Percentiles rank a stretch among this genome's conserved stretches.
Conservation (phyloP, 2,888 invertebrate genomes). For the Orchesellides sinensis region DNA sequence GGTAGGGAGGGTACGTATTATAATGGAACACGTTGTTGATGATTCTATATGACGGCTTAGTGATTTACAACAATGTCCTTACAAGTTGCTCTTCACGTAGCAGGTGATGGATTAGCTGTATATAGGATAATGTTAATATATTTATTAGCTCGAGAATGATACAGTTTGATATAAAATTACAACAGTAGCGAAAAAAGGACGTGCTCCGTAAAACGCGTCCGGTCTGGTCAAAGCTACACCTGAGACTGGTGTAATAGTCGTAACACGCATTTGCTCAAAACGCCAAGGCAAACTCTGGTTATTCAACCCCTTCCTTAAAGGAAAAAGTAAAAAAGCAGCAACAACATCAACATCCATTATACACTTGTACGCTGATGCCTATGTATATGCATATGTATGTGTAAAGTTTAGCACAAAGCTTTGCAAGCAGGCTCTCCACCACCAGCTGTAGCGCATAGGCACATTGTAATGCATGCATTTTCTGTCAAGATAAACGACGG, state of each 20-base stretch:
- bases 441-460: slow-evolving; percentile 32
- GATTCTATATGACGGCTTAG: too few species aligned
- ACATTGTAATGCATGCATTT: slow-evolving; percentile 33
- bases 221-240: slow-evolving; percentile 71
- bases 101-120: too few species aligned
- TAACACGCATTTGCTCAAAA: slow-evolving; percentile 49
- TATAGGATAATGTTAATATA: too few species aligned
- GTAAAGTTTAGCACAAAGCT: slow-evolving; percentile 6
- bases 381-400: not conserved
- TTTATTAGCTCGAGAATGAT: too few species aligned
- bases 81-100: too few species aligned
- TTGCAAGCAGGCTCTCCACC: too few species aligned
- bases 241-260: slow-evolving; percentile 69
- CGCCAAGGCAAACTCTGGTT: slow-evolving; percentile 66
- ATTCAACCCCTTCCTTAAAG: slow-evolving; percentile 69
- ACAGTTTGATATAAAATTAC: not conserved
- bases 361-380: too few species aligned
- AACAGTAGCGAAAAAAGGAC: slow-evolving; percentile 50
- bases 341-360: slow-evolving; percentile 43
- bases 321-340: slow-evolving; percentile 31
- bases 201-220: slow-evolving; percentile 65
- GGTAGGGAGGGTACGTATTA: too few species aligned
- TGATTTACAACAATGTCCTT: too few species aligned
- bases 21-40: too few species aligned
- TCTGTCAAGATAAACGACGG: slow-evolving; percentile 22